A percentile compares a stretch with the other conserved stretches of the same genome.
Conservation (phyloP, 2,888 invertebrate genomes). For the Keiferia lycopersicella region DNA sequence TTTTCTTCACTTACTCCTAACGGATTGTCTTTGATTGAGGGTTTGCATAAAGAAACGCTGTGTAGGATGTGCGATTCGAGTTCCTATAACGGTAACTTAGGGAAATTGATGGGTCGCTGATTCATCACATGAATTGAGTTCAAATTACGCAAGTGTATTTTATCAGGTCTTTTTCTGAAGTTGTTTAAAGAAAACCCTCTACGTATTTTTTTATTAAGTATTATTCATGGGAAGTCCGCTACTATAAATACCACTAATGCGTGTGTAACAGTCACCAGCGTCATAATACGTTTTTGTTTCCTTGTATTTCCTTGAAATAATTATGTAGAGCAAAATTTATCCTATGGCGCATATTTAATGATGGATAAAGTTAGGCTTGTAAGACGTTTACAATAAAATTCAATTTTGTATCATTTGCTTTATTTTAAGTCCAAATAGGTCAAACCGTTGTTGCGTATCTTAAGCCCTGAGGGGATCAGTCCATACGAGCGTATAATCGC, state of each 20-base stretch:
- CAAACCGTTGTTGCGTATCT: constrained; percentile 47
- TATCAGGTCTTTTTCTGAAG: not conserved
- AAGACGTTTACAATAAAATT: not conserved
- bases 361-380: not conserved
- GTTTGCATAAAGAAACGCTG: constrained; percentile 43
- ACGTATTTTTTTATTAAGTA: not conserved
- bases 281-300: too few species aligned
- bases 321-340: not conserved
- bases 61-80: constrained; percentile 44
- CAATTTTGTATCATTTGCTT: constrained; percentile 12
- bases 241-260: not conserved
- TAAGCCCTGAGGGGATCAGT: constrained; percentile 55
- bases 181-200: not conserved
- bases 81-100: constrained; percentile 46
- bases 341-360: not conserved
- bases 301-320: not conserved
- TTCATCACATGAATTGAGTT: constrained; percentile 29
- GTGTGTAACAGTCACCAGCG: not conserved
- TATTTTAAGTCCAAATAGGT: constrained; percentile 38
- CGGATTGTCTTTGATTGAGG: constrained; percentile 44
- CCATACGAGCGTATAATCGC: constrained; percentile 62
- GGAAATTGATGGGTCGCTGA: constrained; percentile 35
- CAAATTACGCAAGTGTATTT: constrained; percentile 29
- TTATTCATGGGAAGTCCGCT: not conserved
- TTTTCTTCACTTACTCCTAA: constrained; percentile 44